Evolutionary conservation across 2,797 vertebrate species (phyloP).

Genomic region (Sphaeramia orbicularis): DNA sequence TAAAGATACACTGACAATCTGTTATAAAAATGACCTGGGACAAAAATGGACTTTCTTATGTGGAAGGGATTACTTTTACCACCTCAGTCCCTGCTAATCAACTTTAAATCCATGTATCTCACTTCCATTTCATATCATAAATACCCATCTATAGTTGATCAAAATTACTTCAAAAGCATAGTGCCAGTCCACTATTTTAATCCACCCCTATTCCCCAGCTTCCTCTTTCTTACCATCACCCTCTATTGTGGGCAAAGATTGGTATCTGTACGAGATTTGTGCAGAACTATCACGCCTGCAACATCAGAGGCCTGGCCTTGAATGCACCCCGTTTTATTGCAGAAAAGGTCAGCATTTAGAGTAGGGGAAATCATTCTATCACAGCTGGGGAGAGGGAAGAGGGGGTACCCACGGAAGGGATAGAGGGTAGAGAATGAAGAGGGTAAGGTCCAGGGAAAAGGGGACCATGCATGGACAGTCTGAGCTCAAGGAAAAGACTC

Average conservation of each 20-base stretch:
- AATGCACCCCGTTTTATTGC: conserved; percentile 74
- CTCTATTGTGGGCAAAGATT: conserved; percentile 65
- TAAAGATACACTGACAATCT: conserved; percentile 1
- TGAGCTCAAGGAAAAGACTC: conserved; percentile 27
- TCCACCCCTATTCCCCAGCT: conserved; percentile 32
- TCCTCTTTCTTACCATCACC: conserved; percentile 24
- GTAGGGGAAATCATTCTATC: conserved; percentile 72
- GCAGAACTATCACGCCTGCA: conserved; percentile 65
- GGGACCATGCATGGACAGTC: conserved; percentile 15
- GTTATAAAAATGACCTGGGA: conserved; percentile 17
- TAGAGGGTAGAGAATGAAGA: conserved; percentile 29
- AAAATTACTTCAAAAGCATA: conserved; percentile 48
- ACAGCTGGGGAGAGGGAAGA: conserved; percentile 69
- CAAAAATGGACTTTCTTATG: conserved; percentile 22
- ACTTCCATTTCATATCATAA: conserved; percentile 35
- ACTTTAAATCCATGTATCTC: conserved; percentile 45
- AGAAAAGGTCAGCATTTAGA: conserved; percentile 84
- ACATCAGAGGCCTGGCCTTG: conserved; percentile 75
- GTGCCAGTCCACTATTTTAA: conserved; percentile 54
- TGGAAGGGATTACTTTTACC: conserved; percentile 33
- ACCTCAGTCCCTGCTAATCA: conserved; percentile 20
- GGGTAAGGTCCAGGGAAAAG: conserved; percentile 40
- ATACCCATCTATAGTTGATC: conserved; percentile 55
- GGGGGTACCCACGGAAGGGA: conserved; percentile 52
- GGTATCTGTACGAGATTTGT: conserved; percentile 68